A percentile compares a stretch with the other conserved stretches of the same genome.
phyloP scores from a whole-genome alignment of 2,888 invertebrate genomes.

The Drosophila meridionalis region DNA sequence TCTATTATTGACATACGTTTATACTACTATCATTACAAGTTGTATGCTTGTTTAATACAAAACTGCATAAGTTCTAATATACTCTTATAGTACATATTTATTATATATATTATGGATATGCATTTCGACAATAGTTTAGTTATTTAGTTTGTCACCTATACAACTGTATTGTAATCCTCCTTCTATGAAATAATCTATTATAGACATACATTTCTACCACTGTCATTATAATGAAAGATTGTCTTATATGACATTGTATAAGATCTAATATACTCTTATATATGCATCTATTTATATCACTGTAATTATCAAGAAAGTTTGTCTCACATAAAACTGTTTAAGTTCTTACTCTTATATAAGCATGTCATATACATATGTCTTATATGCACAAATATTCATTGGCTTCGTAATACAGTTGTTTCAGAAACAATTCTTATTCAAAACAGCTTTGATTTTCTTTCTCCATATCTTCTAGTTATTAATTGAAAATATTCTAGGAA shows the following conservation, averaged over 20 bases:
- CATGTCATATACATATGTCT: neutral
- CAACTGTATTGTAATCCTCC: no score
- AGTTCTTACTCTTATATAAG: neutral
- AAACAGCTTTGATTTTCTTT: neutral
- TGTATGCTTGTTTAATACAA: neutral
- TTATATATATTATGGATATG: no score
- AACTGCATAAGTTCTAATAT: neutral
- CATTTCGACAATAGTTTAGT: no score
- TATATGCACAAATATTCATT: neutral
- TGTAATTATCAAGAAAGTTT: neutral
- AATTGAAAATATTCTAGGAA: neutral
- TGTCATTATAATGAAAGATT: no score
- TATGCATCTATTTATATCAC: neutral
- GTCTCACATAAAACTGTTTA: neutral
- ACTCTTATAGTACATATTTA: no score
- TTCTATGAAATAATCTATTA: no score
- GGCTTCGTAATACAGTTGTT: neutral
- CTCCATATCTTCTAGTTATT: neutral
- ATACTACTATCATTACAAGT: no score
- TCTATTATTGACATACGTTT: no score
- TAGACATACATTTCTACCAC: no score
- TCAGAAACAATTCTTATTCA: neutral
- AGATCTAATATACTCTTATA: neutral
- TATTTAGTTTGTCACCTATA: no score
- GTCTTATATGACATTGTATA: neutral